Evolutionary conservation across 37 sponge, comb jelly and placozoan species (phyloP), one percentile per base, ranked within the genome.

Genomic region (Ephydatia muelleri): DNA sequence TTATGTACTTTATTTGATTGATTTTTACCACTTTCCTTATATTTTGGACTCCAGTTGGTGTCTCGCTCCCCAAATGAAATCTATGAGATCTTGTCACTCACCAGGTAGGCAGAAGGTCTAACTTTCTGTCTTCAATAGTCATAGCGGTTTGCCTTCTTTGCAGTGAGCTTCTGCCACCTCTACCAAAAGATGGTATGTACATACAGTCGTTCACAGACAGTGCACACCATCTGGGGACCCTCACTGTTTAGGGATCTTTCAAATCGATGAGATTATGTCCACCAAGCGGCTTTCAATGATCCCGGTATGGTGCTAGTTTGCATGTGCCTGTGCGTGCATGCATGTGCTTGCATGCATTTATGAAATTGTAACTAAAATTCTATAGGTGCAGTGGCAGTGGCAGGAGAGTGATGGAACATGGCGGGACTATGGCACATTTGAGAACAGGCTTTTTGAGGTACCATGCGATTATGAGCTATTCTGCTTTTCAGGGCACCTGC

Each of bases 361-460:
- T 4, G 71, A 6, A 9, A 6, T 27, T 57, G 57, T 57, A 57
- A 57, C 16, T 1, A 57, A 1, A 19, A 14, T 57, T 57, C 14
- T 57, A 8, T 33, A 92, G 93, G 75, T 88, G 3, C 93, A 88
- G 75, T 92, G 93, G 93, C 83, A 92, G 80, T 92, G 93, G 93
- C 93, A 92, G 68, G 89, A 70, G 28, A 77, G 82, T 77, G 81
- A 80, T 3, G 38, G 69, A 8, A 38, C 38, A 5, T 95, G 96
- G 96, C 65, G 65, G 47, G 83, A 86, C 3, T 95, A 95, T 40
- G 73, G 79, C 49, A 67, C 72, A 5, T 25, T 88, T 19, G 93
- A 95, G 67, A 90, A 83, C 79, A 83, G 86, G 68, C 82, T 87
- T 66, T 82, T 95, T 22, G 96, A 95, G 90, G 93, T 90, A 68